phyloP scores from a whole-genome alignment of 53 echinoderm and acorn worm species.

The Stichopus horrens region DNA sequence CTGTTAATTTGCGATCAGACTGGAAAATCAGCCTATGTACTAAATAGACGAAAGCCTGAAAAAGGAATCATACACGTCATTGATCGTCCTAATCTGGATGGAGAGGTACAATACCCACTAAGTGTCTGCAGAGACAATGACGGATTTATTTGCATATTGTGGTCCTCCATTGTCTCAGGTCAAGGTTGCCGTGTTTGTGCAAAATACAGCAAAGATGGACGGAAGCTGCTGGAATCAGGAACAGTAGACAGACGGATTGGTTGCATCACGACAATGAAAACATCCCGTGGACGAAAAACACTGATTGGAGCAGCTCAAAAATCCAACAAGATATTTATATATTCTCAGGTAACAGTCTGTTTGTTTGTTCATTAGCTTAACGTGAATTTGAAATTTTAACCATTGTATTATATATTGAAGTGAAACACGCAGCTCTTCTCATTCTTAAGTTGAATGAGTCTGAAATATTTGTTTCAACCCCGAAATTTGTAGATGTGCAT shows the following conservation, averaged over 20 bases:
- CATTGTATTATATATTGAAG: too few relatives aligned
- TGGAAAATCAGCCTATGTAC: neutral
- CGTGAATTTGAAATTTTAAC: too few relatives aligned
- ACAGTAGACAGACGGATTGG: neutral
- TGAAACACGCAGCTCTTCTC: too few relatives aligned
- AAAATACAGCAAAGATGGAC: conserved; percentile 1
- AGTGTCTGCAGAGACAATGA: neutral
- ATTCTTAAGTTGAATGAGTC: too few relatives aligned
- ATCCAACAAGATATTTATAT: neutral
- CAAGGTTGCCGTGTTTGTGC: neutral
- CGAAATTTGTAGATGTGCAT: too few relatives aligned
- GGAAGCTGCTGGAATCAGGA: neutral
- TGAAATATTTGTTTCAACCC: too few relatives aligned
- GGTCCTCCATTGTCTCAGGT: neutral
- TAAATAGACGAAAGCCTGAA: neutral
- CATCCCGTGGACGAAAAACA: neutral
- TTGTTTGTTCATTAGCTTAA: too few relatives aligned
- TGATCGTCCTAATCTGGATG: neutral
- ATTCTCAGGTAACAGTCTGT: neutral
- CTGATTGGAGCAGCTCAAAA: neutral
- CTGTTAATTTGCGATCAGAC: neutral
- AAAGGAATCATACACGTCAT: neutral
- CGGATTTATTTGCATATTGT: neutral
- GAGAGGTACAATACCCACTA: neutral
- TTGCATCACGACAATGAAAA: neutral